phyloP scores from a whole-genome alignment of 2,888 invertebrate genomes.

The Therioaphis trifolii region DNA sequence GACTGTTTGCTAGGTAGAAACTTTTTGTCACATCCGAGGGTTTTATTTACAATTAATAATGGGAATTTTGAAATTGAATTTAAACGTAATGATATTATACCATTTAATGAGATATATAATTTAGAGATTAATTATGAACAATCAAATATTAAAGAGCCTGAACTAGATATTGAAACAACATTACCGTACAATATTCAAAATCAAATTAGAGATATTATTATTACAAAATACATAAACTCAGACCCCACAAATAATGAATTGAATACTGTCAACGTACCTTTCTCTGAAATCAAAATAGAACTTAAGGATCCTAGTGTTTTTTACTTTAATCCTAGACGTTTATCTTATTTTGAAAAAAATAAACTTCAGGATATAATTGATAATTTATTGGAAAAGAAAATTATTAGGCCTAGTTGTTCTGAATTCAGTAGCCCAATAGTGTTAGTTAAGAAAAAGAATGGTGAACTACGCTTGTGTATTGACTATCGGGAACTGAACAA shows the following conservation, averaged over 20 bases:
- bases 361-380: conserved; percentile 14
- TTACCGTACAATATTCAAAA: background rate
- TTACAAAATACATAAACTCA: background rate
- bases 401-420: background rate
- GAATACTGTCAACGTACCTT: background rate
- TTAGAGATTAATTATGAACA: background rate
- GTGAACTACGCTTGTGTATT: background rate
- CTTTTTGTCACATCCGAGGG: background rate
- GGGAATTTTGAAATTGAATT: conserved; percentile 4
- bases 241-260: background rate
- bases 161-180: background rate
- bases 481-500: conserved; percentile 18
- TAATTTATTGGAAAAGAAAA: background rate
- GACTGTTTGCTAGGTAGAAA: background rate
- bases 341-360: background rate
- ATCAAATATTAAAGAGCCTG: background rate
- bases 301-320: conserved; percentile 18
- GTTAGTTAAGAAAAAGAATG: conserved; percentile 3
- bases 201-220: background rate
- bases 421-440: conserved; percentile 23
- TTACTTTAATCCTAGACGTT: background rate
- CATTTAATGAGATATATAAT: background rate
- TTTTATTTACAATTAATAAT: background rate
- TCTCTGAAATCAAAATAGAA: conserved; percentile 4
- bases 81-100: conserved; percentile 11